Percentiles rank a stretch among this genome's conserved stretches.
Conservation (phyloP, 2,888 invertebrate genomes). For the Lottia gigantea region DNA sequence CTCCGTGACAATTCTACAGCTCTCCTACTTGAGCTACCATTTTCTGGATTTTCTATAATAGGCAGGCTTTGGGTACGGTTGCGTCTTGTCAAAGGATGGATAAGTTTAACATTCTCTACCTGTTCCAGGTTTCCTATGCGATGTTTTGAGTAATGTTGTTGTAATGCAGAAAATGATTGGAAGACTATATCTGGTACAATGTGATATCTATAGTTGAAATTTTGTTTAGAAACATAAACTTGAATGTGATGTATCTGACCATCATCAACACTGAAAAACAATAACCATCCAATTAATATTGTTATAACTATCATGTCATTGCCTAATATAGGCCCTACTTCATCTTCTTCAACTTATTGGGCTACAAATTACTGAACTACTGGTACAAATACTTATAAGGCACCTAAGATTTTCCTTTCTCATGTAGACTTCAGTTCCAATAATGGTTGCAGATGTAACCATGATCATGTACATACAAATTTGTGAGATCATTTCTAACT, state of each 20-base stretch:
- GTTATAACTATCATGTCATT: too few species aligned
- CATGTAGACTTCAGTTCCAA: background rate
- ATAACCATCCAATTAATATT: background rate
- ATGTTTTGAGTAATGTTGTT: constrained; percentile 20
- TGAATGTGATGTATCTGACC: background rate
- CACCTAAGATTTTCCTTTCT: too few species aligned
- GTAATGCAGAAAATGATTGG: constrained; percentile 22
- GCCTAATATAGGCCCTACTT: too few species aligned
- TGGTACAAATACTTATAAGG: too few species aligned
- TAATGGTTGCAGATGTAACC: background rate
- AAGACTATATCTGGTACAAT: constrained; percentile 21
- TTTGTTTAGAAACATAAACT: constrained; percentile 3
- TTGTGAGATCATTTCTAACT: too few species aligned
- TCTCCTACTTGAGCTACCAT: background rate
- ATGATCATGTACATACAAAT: background rate
- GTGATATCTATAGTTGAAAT: constrained; percentile 10
- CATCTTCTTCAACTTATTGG: too few species aligned
- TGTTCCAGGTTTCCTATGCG: constrained; percentile 25
- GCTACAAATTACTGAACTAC: too few species aligned
- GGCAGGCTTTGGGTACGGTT: background rate
- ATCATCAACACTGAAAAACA: constrained; percentile 6
- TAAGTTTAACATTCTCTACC: constrained; percentile 24
- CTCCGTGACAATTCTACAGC: background rate
- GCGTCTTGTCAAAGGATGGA: constrained; percentile 18
- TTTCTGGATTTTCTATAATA: background rate